These are phyloP conservation scores for Pelecanus crispus DNA, from an alignment of 2,113 vertebrate genomes.

Conservation along the genomic window DNA sequence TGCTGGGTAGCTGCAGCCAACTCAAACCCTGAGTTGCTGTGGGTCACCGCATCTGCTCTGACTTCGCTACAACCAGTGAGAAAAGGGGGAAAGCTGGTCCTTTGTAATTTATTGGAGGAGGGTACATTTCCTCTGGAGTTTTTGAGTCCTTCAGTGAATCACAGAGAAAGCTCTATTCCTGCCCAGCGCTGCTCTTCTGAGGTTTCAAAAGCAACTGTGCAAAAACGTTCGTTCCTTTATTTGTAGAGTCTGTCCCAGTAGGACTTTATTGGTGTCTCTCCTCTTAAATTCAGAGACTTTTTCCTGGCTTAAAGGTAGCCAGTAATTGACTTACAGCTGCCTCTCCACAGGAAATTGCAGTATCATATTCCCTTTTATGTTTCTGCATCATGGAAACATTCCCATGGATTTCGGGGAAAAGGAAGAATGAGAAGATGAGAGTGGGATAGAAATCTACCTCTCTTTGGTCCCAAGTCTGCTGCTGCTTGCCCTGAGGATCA, in stretches of 20 bases:
- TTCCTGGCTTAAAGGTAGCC: constrained; percentile 36
- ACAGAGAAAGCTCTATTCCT: not conserved
- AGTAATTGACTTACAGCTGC: constrained; percentile 44
- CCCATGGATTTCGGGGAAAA: not conserved
- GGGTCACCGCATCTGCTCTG: not conserved
- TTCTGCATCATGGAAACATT: not conserved
- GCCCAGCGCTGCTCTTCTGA: not conserved
- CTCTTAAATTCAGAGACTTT: constrained; percentile 33
- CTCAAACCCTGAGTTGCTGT: not conserved
- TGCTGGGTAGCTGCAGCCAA: not conserved
- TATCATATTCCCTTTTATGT: constrained; percentile 16
- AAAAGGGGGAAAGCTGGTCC: not conserved
- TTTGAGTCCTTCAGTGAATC: not conserved
- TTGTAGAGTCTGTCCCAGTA: not conserved
- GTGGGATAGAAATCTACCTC: not conserved
- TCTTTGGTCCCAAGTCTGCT: not conserved
- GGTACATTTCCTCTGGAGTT: not conserved
- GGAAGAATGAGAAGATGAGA: not conserved
- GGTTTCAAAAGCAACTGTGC: constrained; percentile 25
- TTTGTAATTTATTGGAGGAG: not conserved
- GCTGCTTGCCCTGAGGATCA: not conserved
- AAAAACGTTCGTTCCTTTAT: not conserved
- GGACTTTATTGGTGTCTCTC: constrained; percentile 19
- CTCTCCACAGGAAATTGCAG: constrained; percentile 13
- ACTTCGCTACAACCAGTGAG: not conserved